phyloP scores from a whole-genome alignment of 1,140 invertebrate species.

The Penaeus indicus region DNA sequence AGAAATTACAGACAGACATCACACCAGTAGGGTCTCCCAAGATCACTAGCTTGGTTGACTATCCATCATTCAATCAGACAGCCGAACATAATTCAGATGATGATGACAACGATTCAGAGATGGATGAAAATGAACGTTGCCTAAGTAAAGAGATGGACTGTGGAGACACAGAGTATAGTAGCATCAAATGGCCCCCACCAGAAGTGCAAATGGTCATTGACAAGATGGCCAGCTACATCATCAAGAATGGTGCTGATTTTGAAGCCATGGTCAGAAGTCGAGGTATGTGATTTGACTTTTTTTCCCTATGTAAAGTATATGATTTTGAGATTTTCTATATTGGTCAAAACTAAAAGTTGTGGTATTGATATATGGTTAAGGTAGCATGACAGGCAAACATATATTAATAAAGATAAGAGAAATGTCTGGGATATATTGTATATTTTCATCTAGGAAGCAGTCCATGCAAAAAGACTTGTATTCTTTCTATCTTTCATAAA shows the following conservation, averaged over 20 bases:
- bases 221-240: constrained; percentile 95
- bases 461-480: background rate
- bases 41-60: constrained; percentile 61
- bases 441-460: constrained; percentile 1
- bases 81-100: constrained; percentile 52
- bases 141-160: constrained; percentile 4
- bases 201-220: constrained; percentile 91
- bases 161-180: constrained; percentile 52
- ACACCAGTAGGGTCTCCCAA: constrained; percentile 68
- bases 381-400: too few species aligned
- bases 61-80: constrained; percentile 65
- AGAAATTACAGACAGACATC: constrained; percentile 28
- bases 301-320: background rate
- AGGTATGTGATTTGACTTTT: constrained; percentile 70
- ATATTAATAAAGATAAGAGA: background rate
- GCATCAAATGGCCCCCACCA: constrained; percentile 76
- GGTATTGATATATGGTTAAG: background rate
- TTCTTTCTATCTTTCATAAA: background rate
- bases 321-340: background rate
- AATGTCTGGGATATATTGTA: constrained; percentile 19
- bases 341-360: constrained; percentile 4
- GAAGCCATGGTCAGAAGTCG: constrained; percentile 89
- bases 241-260: constrained; percentile 93
- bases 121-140: background rate
- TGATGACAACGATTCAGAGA: constrained; percentile 43